Conservation (phyloP, 2,888 invertebrate species). For the Epicampocera succincta region DNA sequence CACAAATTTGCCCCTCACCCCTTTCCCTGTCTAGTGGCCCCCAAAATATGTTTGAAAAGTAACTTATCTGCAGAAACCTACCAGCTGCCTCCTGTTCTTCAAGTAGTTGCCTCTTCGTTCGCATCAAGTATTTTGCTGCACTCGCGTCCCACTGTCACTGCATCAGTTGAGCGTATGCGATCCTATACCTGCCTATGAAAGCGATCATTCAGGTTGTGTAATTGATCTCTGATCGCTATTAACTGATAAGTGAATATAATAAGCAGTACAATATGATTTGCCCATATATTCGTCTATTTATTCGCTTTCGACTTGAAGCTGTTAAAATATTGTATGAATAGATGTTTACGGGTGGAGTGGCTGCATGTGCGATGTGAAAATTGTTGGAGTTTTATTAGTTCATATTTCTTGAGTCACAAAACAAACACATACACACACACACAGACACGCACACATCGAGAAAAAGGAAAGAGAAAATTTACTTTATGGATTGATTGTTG, state of each 20-base stretch:
- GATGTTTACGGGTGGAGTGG: not conserved
- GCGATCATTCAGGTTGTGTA: slow-evolving; percentile 60
- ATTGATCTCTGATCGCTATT: slow-evolving; percentile 68
- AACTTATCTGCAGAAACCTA: too few species aligned
- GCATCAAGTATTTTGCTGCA: too few species aligned
- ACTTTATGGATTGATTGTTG: slow-evolving; percentile 54
- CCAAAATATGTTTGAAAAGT: too few species aligned
- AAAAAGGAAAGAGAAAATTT: not conserved
- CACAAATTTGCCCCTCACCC: too few species aligned
- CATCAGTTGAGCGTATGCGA: not conserved
- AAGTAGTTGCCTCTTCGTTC: too few species aligned
- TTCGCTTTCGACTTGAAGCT: slow-evolving; percentile 32
- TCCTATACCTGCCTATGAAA: slow-evolving; percentile 29
- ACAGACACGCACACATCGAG: too few species aligned
- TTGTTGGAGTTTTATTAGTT: slow-evolving; percentile 62
- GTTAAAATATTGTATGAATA: slow-evolving; percentile 32
- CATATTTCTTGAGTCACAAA: slow-evolving; percentile 32
- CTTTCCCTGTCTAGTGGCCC: too few species aligned
- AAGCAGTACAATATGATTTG: slow-evolving; percentile 70
- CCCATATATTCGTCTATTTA: slow-evolving; percentile 35
- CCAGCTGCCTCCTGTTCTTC: too few species aligned
- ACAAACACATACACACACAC: too few species aligned
- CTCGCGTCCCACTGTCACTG: slow-evolving; percentile 26
- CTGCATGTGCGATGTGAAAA: slow-evolving; percentile 53
- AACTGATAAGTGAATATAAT: slow-evolving; percentile 66